Conservation (phyloP, 2,888 invertebrate genomes). For the Eristalinus aeneus region DNA sequence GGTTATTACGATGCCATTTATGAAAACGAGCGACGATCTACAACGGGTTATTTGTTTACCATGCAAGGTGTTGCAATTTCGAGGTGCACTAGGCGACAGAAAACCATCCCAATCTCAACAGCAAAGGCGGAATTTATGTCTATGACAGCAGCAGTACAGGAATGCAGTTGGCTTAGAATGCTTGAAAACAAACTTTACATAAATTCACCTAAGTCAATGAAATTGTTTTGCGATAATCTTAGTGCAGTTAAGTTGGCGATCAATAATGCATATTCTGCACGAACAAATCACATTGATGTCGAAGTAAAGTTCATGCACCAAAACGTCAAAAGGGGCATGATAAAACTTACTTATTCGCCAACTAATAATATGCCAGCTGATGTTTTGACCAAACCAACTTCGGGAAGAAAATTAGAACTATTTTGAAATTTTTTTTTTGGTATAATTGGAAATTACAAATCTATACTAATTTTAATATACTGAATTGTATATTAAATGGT, state of each 20-base stretch:
- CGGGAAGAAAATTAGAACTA: conserved; percentile 9
- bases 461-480: not conserved
- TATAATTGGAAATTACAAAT: not conserved
- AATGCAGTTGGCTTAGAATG: conserved; percentile 46
- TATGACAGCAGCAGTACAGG: conserved; percentile 50
- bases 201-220: not conserved
- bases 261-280: conserved; percentile 1
- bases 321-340: conserved; percentile 8
- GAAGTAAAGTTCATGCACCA: conserved; percentile 17
- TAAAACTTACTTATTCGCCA: conserved; percentile 10
- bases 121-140: conserved; percentile 15
- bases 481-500: not conserved
- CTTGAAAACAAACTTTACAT: conserved; percentile 32
- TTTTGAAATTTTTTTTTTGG: conserved; percentile 28
- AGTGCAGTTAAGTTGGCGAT: conserved; percentile 9
- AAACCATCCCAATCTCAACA: conserved; percentile 7
- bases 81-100: conserved; percentile 5
- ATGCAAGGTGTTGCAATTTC: conserved; percentile 14
- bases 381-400: conserved; percentile 29
- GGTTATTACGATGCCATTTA: conserved; percentile 36
- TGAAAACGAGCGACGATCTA: conserved; percentile 18
- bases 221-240: not conserved
- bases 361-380: conserved; percentile 23
- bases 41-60: conserved; percentile 15
- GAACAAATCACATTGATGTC: conserved; percentile 32